A percentile compares a stretch with the other conserved stretches of the same genome.
Evolutionary conservation across 2,113 vertebrate species (phyloP).

Genomic region (Corvus moneduloides): DNA sequence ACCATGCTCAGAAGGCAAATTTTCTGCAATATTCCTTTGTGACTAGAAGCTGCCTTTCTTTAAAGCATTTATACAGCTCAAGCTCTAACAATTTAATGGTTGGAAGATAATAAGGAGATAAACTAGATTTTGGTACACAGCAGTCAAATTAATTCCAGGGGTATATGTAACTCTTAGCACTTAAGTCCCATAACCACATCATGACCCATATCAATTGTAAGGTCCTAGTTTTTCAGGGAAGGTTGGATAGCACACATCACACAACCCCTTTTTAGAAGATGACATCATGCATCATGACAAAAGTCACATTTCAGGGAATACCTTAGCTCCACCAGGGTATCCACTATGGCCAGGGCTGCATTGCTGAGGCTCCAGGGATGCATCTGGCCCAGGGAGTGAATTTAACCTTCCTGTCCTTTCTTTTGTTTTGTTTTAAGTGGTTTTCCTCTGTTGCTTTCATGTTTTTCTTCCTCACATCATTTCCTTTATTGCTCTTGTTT

Average conservation of each 20-base stretch:
- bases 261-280: neutral
- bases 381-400: neutral
- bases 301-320: neutral
- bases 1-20: slow-evolving; percentile 15
- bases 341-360: neutral
- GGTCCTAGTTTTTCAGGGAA: neutral
- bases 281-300: neutral
- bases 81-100: slow-evolving; percentile 7
- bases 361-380: neutral
- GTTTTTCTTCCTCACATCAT: neutral
- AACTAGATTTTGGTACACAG: slow-evolving; percentile 9
- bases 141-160: neutral
- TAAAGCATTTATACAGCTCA: slow-evolving; percentile 13
- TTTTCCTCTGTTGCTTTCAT: neutral
- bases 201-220: neutral
- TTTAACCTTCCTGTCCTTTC: neutral
- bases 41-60: slow-evolving; percentile 6
- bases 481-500: neutral
- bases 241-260: neutral
- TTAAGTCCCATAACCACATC: neutral
- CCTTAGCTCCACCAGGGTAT: neutral
- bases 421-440: neutral
- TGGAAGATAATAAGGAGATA: slow-evolving; percentile 26
- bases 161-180: neutral
- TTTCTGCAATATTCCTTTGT: slow-evolving; percentile 42